Evolutionary conservation across 2,797 vertebrate genomes (phyloP).

Genomic region (Tokudaia muenninki): DNA sequence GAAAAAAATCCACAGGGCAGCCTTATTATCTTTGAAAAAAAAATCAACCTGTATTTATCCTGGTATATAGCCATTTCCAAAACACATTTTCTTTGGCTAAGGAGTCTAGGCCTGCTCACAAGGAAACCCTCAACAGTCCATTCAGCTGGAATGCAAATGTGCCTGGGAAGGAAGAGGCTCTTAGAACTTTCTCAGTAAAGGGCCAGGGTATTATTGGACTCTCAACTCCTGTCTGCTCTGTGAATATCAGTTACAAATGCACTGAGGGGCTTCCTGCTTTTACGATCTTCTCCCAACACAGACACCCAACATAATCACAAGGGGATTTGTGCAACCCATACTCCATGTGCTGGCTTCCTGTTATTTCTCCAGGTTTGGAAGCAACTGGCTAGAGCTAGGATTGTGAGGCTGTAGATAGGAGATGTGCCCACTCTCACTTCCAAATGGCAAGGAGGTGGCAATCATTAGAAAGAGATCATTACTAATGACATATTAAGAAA

Average conservation of each 20-base stretch:
- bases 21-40: slow-evolving; percentile 66
- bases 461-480: slow-evolving; percentile 75
- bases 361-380: neutral
- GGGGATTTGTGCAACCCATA: neutral
- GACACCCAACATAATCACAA: neutral
- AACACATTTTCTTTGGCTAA: slow-evolving; percentile 74
- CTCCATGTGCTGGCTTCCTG: neutral
- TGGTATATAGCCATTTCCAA: slow-evolving; percentile 65
- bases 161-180: slow-evolving; percentile 23
- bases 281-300: slow-evolving; percentile 19
- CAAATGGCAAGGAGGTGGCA: slow-evolving; percentile 68
- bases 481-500: slow-evolving; percentile 65
- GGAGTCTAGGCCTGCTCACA: slow-evolving; percentile 28
- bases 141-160: slow-evolving; percentile 68
- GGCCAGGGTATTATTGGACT: neutral
- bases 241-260: slow-evolving; percentile 73
- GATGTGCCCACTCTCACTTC: slow-evolving; percentile 10
- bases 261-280: slow-evolving; percentile 26
- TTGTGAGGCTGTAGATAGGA: neutral
- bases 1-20: neutral
- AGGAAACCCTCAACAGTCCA: slow-evolving; percentile 60
- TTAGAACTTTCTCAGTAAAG: neutral
- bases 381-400: neutral
- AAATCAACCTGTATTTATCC: slow-evolving; percentile 66
- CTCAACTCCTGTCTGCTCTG: slow-evolving; percentile 59